Conservation (phyloP, 2,113 vertebrate species). For the Beaufortia kweichowensis region DNA sequence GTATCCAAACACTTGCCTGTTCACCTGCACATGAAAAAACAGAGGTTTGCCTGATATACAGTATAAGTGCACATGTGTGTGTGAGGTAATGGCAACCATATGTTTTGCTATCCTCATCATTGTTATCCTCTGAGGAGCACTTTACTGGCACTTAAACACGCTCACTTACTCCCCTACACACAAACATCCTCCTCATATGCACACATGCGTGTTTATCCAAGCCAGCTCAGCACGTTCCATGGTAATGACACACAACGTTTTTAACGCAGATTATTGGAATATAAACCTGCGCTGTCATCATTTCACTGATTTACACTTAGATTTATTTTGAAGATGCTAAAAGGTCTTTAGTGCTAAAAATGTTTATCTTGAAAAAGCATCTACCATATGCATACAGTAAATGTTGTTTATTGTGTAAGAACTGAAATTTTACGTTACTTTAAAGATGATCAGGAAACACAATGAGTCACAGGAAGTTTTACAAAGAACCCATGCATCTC, state of each 20-base stretch:
- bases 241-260: constrained; percentile 2
- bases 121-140: constrained; percentile 42
- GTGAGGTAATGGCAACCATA: constrained; percentile 39
- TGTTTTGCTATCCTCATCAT: constrained; percentile 41
- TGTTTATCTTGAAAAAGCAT: too few relatives aligned
- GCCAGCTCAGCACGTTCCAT: constrained; percentile 15
- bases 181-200: constrained; percentile 14
- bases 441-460: neutral
- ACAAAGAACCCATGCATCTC: neutral
- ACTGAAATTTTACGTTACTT: neutral
- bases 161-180: constrained; percentile 25
- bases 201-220: constrained; percentile 28
- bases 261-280: neutral
- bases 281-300: too few relatives aligned
- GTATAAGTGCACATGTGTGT: constrained; percentile 4
- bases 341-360: too few relatives aligned
- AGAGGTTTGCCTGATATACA: constrained; percentile 28
- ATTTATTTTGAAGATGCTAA: too few relatives aligned
- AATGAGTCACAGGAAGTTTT: constrained; percentile 23
- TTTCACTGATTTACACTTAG: too few relatives aligned
- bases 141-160: constrained; percentile 2
- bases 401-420: too few relatives aligned
- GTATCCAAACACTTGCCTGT: neutral
- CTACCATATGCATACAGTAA: too few relatives aligned
- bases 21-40: neutral